Conservation (phyloP, 2,797 vertebrate genomes). For the Girardinus metallicus region DNA sequence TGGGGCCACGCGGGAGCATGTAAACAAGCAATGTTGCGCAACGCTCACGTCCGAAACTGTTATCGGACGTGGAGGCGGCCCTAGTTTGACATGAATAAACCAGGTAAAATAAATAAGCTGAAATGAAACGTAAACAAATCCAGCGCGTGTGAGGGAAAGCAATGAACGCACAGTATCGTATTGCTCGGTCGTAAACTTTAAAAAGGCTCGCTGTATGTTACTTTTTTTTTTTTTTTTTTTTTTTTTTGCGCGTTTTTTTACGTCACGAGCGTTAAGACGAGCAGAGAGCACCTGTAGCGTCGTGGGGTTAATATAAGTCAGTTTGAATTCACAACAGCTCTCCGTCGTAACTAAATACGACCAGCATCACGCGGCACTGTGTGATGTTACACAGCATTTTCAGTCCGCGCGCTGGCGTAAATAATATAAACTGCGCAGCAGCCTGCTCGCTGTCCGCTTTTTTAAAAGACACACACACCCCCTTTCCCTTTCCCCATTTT, state of each 20-base stretch:
- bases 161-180: too few species aligned
- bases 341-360: not conserved
- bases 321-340: not conserved
- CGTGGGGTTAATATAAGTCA: conserved; percentile 27
- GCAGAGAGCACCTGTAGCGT: conserved; percentile 9
- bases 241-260: not conserved
- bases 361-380: not conserved
- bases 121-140: not conserved
- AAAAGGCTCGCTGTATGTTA: not conserved
- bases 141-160: not conserved
- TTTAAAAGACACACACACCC: conserved; percentile 62
- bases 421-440: conserved; percentile 77
- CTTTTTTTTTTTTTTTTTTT: not conserved
- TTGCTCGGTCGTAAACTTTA: not conserved
- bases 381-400: conserved; percentile 66
- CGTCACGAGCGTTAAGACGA: not conserved
- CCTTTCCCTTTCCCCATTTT: conserved; percentile 28
- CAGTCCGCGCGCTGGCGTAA: conserved; percentile 41
- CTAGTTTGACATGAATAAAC: not conserved
- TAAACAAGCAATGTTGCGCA: conserved; percentile 83
- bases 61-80: too few species aligned
- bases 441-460: conserved; percentile 32
- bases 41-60: conserved; percentile 39
- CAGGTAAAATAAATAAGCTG: not conserved
- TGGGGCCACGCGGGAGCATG: conserved; percentile 75